Evolutionary conservation across 2,797 vertebrate genomes (phyloP).

Genomic region (Microtus californicus): DNA sequence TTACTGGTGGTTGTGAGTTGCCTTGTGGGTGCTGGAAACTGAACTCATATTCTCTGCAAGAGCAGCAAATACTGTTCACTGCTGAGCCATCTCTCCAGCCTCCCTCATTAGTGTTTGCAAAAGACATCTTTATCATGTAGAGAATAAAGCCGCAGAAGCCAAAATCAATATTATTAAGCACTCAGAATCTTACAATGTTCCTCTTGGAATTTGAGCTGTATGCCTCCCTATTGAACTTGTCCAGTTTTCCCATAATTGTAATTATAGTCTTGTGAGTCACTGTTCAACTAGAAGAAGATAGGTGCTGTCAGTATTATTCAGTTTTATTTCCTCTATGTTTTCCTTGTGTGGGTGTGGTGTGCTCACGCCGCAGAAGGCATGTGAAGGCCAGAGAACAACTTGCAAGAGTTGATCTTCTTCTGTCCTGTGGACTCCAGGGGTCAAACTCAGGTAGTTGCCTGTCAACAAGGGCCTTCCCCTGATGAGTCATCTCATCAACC

Average conservation of each 20-base stretch:
- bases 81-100: background rate
- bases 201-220: background rate
- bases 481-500: background rate
- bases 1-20: background rate
- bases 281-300: background rate
- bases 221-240: background rate
- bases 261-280: background rate
- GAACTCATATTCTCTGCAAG: background rate
- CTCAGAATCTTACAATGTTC: background rate
- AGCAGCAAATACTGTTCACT: background rate
- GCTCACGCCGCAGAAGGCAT: background rate
- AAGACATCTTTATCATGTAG: background rate
- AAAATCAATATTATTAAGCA: background rate
- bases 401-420: background rate
- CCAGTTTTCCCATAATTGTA: background rate
- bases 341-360: background rate
- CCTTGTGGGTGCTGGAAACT: background rate
- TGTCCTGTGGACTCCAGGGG: background rate
- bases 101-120: slow-evolving; percentile 4
- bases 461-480: background rate
- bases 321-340: background rate
- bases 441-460: background rate
- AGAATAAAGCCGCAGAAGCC: background rate
- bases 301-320: background rate
- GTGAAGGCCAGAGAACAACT: background rate